phyloP scores from a whole-genome alignment of 2,113 vertebrate genomes.

The Mugil cephalus region DNA sequence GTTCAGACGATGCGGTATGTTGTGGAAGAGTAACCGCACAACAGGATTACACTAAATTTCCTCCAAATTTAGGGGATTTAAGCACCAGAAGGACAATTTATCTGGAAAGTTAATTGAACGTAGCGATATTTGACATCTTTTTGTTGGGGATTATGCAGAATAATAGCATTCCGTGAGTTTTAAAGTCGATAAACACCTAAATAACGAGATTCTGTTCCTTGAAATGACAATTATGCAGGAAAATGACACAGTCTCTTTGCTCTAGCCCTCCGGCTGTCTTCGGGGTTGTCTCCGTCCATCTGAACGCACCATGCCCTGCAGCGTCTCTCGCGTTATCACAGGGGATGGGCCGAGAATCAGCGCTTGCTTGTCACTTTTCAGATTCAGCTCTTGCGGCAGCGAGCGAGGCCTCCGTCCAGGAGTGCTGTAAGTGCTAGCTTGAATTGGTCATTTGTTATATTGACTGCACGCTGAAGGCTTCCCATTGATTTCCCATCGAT shows the following conservation, averaged over 20 bases:
- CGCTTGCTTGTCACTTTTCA: background rate
- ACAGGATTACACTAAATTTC: constrained; percentile 4
- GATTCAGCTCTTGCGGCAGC: background rate
- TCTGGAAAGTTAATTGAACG: too few species aligned
- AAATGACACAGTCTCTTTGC: background rate
- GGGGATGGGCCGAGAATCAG: background rate
- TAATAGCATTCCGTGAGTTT: too few species aligned
- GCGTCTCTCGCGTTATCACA: constrained; percentile 10
- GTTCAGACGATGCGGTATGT: constrained; percentile 2
- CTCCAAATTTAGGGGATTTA: background rate
- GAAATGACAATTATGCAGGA: background rate
- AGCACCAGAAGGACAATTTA: too few species aligned
- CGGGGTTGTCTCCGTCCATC: constrained; percentile 5
- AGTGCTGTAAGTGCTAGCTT: constrained; percentile 50
- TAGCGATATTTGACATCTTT: too few species aligned
- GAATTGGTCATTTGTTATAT: constrained; percentile 80
- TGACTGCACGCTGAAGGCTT: constrained; percentile 72
- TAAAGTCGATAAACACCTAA: too few species aligned
- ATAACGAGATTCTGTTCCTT: background rate
- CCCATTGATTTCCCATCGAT: constrained; percentile 80
- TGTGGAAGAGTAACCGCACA: constrained; percentile 28
- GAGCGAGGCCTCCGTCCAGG: constrained; percentile 46
- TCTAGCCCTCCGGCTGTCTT: background rate
- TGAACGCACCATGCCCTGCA: constrained; percentile 9
- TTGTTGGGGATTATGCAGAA: too few species aligned